phyloP scores from a whole-genome alignment of 2,113 vertebrate species.

The Serinus canaria region DNA sequence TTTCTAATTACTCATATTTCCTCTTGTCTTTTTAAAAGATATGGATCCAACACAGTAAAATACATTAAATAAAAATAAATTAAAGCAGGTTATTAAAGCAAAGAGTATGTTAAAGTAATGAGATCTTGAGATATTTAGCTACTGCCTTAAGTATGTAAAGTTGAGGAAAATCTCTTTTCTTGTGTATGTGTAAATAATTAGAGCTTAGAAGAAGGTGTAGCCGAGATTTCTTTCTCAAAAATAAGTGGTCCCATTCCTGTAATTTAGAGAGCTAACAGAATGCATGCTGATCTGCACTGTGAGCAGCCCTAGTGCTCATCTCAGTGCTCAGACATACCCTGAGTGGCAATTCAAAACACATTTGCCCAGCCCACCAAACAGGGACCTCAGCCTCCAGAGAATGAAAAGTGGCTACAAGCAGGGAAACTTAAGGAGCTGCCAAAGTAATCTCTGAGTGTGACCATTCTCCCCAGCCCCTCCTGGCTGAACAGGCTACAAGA shows the following conservation, averaged over 20 bases:
- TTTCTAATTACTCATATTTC: neutral
- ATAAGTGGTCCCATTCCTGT: neutral
- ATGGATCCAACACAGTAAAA: neutral
- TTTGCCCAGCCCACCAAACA: neutral
- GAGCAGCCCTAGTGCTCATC: neutral
- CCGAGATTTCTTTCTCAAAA: neutral
- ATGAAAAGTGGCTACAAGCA: neutral
- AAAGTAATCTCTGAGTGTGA: neutral
- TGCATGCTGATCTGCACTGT: neutral
- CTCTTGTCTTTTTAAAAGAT: neutral
- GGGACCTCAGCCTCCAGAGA: neutral
- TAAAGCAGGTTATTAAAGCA: neutral
- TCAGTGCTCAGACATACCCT: neutral
- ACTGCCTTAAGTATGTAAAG: neutral
- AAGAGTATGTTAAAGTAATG: neutral
- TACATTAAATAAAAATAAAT: neutral
- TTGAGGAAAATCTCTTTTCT: neutral
- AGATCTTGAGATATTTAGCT: neutral
- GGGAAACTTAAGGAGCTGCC: neutral
- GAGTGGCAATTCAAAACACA: neutral
- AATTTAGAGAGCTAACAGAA: neutral
- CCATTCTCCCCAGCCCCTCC: neutral
- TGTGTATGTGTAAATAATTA: neutral
- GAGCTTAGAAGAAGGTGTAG: neutral
- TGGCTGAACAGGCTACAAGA: neutral